A percentile compares a stretch with the other conserved stretches of the same genome.
phyloP scores from a whole-genome alignment of 2,113 vertebrate genomes.

The Otis tarda region DNA sequence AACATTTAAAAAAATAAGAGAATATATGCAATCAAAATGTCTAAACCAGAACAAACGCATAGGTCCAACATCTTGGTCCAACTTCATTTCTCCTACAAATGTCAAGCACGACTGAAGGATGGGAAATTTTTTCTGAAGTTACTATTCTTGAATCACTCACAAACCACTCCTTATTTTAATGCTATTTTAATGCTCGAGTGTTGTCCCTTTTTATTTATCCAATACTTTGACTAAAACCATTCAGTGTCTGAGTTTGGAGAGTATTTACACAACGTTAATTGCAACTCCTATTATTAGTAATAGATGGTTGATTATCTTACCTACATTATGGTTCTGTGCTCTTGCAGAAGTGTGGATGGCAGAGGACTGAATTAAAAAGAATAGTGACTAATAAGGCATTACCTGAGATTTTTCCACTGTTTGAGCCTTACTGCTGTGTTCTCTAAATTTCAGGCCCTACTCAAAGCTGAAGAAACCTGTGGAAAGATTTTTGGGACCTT shows the following conservation, averaged over 20 bases:
- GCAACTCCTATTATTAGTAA: not conserved
- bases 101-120: not conserved
- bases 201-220: not conserved
- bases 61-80: not conserved
- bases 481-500: not conserved
- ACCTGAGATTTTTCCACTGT: not conserved
- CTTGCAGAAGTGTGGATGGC: not conserved
- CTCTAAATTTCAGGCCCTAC: not conserved
- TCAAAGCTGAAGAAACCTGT: not conserved
- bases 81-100: not conserved
- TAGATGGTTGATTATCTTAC: not conserved
- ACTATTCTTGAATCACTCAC: not conserved
- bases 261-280: not conserved
- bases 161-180: not conserved
- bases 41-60: not conserved
- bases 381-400: not conserved
- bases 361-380: not conserved
- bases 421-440: not conserved
- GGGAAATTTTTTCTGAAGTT: not conserved
- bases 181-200: not conserved
- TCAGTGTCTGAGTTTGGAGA: not conserved
- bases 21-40: not conserved
- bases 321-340: not conserved
- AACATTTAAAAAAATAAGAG: not conserved
- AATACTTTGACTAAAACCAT: not conserved